phyloP scores from a whole-genome alignment of 2,797 vertebrate species.

The Lerista edwardsae region DNA sequence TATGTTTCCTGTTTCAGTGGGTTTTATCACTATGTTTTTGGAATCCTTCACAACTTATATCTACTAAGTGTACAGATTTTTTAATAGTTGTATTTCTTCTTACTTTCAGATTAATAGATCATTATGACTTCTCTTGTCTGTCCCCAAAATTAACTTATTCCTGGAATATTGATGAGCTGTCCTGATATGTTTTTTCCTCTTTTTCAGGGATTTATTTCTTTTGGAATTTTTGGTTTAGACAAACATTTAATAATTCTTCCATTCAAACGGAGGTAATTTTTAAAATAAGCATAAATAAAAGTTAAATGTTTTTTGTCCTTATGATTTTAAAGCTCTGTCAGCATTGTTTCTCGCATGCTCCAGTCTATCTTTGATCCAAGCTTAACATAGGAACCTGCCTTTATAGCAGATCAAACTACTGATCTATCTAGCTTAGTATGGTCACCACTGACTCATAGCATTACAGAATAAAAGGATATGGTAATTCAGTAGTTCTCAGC shows the following conservation, averaged over 20 bases:
- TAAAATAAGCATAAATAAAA: background rate
- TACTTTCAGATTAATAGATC: background rate
- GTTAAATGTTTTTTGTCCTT: background rate
- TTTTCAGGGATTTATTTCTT: conserved; percentile 91
- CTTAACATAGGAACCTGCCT: too few species aligned
- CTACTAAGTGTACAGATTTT: background rate
- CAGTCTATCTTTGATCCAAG: too few species aligned
- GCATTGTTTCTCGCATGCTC: background rate
- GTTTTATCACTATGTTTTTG: background rate
- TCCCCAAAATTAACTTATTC: conserved; percentile 33
- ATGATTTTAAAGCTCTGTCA: background rate
- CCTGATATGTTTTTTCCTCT: conserved; percentile 45
- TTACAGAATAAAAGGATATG: background rate
- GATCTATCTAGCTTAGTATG: too few species aligned
- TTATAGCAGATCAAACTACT: too few species aligned
- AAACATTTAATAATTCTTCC: conserved; percentile 94
- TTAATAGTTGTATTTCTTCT: background rate
- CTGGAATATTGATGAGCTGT: conserved; percentile 26
- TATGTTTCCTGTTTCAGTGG: background rate
- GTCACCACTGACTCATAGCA: too few species aligned
- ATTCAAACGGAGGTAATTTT: conserved; percentile 90
- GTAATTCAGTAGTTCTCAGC: background rate
- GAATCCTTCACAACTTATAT: background rate
- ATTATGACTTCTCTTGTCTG: conserved; percentile 20
- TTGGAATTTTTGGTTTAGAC: conserved; percentile 95